phyloP scores from a whole-genome alignment of 2,888 invertebrate species.

The Helicoverpa assulta region DNA sequence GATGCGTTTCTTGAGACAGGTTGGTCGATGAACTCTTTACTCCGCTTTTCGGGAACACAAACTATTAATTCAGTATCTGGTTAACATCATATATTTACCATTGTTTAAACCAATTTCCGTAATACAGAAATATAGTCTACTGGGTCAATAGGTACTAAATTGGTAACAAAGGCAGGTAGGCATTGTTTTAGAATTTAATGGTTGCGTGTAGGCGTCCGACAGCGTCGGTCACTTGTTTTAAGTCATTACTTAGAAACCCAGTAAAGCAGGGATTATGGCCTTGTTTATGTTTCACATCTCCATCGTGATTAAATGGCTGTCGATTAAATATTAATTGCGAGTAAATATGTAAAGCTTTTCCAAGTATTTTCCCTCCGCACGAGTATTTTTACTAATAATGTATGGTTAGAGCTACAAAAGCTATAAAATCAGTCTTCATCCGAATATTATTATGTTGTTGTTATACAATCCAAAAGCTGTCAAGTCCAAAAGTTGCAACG shows the following conservation, averaged over 20 bases:
- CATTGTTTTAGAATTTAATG: slow-evolving; percentile 51
- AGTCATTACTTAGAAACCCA: slow-evolving; percentile 48
- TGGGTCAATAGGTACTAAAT: slow-evolving; percentile 36
- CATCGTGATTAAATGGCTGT: slow-evolving; percentile 35
- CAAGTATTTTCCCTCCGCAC: neutral
- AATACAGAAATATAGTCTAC: slow-evolving; percentile 40
- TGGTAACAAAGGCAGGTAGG: slow-evolving; percentile 43
- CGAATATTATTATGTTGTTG: too few species aligned
- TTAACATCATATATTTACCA: slow-evolving; percentile 55
- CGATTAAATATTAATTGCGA: slow-evolving; percentile 13
- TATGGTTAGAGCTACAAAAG: neutral
- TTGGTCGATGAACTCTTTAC: slow-evolving; percentile 72
- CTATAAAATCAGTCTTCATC: too few species aligned
- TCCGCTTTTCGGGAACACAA: slow-evolving; percentile 60
- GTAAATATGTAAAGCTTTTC: neutral
- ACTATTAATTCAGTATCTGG: slow-evolving; percentile 56
- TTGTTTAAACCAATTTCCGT: slow-evolving; percentile 50
- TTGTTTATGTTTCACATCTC: slow-evolving; percentile 43
- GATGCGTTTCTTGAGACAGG: slow-evolving; percentile 57
- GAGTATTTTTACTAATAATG: too few species aligned
- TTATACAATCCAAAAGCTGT: too few species aligned
- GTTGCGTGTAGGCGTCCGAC: slow-evolving; percentile 30
- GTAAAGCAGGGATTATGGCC: slow-evolving; percentile 45
- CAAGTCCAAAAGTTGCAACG: too few species aligned
- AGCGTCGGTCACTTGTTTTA: slow-evolving; percentile 35